Conservation (phyloP, 2,888 invertebrate species). For the Cyclophora albipunctata region DNA sequence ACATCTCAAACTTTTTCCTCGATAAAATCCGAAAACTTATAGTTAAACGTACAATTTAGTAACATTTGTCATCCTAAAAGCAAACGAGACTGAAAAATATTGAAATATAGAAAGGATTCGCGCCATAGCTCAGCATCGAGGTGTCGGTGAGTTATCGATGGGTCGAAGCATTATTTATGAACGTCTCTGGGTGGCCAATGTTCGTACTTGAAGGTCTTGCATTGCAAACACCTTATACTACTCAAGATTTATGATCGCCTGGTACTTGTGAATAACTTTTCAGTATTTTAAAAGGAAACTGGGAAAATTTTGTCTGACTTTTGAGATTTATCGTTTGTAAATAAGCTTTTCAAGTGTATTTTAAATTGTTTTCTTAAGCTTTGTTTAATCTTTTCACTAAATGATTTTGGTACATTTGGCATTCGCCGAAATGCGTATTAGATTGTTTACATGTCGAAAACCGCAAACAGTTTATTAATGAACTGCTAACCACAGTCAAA, state of each 20-base stretch:
- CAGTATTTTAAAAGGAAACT: slow-evolving; percentile 13
- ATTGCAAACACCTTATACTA: slow-evolving; percentile 44
- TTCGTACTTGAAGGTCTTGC: slow-evolving; percentile 34
- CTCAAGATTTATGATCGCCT: slow-evolving; percentile 45
- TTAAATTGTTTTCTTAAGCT: background rate
- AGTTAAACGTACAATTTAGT: too few relatives aligned
- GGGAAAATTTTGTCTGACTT: slow-evolving; percentile 8
- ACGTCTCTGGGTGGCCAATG: slow-evolving; percentile 38
- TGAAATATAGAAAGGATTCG: slow-evolving; percentile 31
- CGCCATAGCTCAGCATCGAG: slow-evolving; percentile 34
- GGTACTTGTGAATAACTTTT: slow-evolving; percentile 16
- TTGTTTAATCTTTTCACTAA: background rate
- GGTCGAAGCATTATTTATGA: slow-evolving; percentile 61
- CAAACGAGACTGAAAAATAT: slow-evolving; percentile 29
- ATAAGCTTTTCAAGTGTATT: background rate
- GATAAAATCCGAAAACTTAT: too few relatives aligned
- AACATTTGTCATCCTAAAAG: slow-evolving; percentile 5
- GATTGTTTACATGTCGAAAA: too few relatives aligned
- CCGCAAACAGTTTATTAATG: too few relatives aligned
- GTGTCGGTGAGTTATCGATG: slow-evolving; percentile 40
- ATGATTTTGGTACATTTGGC: too few relatives aligned
- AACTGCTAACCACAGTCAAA: too few relatives aligned
- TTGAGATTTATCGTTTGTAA: background rate
- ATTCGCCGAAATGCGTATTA: too few relatives aligned
- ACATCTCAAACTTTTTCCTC: too few relatives aligned